Percentiles rank a stretch among this genome's conserved stretches.
These are phyloP conservation scores for Clunio marinus DNA, from an alignment of 2,888 invertebrate genomes.

Conservation along the genomic window DNA sequence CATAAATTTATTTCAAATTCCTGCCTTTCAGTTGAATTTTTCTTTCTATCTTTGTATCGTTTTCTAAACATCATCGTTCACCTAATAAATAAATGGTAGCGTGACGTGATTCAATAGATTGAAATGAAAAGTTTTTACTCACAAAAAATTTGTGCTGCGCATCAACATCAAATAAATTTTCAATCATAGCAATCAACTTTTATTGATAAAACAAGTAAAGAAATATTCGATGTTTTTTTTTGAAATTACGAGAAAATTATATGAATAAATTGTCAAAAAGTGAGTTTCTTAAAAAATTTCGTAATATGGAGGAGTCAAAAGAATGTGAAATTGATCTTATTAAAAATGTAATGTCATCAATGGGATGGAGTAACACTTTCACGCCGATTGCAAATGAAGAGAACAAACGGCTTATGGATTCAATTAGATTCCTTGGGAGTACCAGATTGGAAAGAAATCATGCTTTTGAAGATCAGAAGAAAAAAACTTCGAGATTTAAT, in stretches of 20 bases:
- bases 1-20: neutral
- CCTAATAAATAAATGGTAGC: too few species aligned
- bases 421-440: conserved; percentile 53
- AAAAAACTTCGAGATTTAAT: conserved; percentile 51
- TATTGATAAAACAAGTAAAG: neutral
- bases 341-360: conserved; percentile 61
- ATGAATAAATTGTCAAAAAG: too few species aligned
- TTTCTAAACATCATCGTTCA: too few species aligned
- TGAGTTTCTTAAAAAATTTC: too few species aligned
- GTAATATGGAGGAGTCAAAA: neutral
- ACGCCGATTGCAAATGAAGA: conserved; percentile 74
- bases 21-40: neutral
- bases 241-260: too few species aligned
- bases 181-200: too few species aligned
- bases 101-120: too few species aligned
- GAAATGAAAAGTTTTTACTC: too few species aligned
- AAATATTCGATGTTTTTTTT: too few species aligned
- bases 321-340: conserved; percentile 46
- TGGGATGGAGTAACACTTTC: conserved; percentile 75
- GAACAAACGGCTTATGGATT: conserved; percentile 53
- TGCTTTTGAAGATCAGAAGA: conserved; percentile 51
- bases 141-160: neutral
- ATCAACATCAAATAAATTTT: too few species aligned
- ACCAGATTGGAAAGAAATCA: conserved; percentile 52
- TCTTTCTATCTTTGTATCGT: conserved; percentile 14